Evolutionary conservation across 2,113 vertebrate species (phyloP).

Genomic region (Telmatochromis bifrenatus): DNA sequence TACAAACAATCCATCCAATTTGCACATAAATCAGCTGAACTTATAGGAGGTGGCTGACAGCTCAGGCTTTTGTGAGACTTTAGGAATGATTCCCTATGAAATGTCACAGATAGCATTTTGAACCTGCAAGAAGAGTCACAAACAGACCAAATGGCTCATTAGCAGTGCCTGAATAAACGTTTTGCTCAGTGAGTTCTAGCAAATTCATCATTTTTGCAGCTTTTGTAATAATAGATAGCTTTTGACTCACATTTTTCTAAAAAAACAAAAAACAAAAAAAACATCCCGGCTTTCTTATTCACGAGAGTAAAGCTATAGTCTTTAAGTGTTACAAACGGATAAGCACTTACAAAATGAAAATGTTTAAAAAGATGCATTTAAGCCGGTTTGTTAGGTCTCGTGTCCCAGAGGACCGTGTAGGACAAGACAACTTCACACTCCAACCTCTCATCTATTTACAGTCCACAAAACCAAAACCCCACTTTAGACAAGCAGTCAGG

Average conservation of each 20-base stretch:
- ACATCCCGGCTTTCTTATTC: neutral
- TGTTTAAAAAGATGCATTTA: neutral
- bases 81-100: neutral
- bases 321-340: neutral
- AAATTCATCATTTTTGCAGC: neutral
- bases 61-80: neutral
- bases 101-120: neutral
- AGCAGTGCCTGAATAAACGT: accelerated
- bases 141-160: neutral
- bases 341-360: neutral
- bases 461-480: neutral
- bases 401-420: neutral
- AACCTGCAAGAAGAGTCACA: neutral
- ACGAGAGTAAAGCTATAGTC: accelerated
- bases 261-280: too few relatives aligned
- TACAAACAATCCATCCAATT: neutral
- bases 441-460: neutral
- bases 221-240: neutral
- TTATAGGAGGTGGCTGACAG: neutral
- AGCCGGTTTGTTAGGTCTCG: neutral
- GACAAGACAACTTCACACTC: neutral
- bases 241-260: neutral
- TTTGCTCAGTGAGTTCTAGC: neutral
- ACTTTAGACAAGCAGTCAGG: neutral
- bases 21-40: neutral